A percentile compares a stretch with the other conserved stretches of the same genome.
Conservation (phyloP, 2,113 vertebrate genomes). For the Lasiurus borealis region DNA sequence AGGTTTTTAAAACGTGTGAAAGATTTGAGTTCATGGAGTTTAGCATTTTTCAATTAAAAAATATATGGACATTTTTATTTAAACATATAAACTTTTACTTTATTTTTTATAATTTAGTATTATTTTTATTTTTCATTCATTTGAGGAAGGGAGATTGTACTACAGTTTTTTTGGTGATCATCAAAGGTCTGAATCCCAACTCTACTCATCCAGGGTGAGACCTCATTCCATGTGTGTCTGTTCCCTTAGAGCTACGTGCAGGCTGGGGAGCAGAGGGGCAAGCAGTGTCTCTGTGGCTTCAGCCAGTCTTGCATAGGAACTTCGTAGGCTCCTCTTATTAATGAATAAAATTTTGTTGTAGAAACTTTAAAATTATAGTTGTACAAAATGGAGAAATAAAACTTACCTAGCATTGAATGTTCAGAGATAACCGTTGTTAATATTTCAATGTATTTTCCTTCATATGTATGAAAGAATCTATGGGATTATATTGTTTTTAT, state of each 20-base stretch:
- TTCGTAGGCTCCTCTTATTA: neutral
- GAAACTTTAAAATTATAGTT: neutral
- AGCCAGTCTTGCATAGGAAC: neutral
- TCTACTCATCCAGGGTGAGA: neutral
- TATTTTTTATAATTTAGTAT: neutral
- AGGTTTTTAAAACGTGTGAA: neutral
- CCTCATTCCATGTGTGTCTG: neutral
- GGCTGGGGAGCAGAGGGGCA: neutral
- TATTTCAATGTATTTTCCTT: neutral
- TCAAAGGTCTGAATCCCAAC: neutral
- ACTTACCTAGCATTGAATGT: neutral
- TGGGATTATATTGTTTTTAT: neutral
- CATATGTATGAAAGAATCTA: neutral
- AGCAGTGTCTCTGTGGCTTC: neutral
- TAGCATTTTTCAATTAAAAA: neutral
- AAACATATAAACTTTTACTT: neutral
- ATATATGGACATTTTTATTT: slow-evolving; percentile 18
- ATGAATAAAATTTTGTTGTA: neutral
- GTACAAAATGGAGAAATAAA: neutral
- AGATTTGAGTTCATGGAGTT: neutral
- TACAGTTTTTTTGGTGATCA: neutral
- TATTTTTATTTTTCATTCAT: neutral
- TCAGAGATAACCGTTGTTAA: neutral
- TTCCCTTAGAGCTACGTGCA: neutral
- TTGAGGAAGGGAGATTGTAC: neutral